Evolutionary conservation across 2,797 vertebrate genomes (phyloP).

Genomic region (Urocyon cinereoargenteus): DNA sequence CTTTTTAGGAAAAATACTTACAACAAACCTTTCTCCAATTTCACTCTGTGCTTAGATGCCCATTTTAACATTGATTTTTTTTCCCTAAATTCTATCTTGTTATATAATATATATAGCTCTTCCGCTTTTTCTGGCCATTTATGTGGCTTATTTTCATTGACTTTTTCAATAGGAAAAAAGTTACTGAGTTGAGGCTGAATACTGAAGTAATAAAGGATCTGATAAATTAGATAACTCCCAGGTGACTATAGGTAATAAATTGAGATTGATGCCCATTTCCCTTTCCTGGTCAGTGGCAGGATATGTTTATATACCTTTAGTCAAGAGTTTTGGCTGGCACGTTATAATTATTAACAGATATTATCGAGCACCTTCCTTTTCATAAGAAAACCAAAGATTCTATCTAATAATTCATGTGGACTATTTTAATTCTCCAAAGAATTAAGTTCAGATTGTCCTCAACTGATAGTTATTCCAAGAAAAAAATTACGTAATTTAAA

Average conservation of each 20-base stretch:
- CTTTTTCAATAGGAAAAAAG: background rate
- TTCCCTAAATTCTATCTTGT: background rate
- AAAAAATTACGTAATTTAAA: conserved; percentile 41
- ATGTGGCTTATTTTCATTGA: background rate
- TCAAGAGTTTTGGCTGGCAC: background rate
- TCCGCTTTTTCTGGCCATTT: background rate
- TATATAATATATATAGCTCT: background rate
- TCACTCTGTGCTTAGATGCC: background rate
- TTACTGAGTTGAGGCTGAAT: background rate
- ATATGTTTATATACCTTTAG: background rate
- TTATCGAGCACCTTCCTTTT: background rate
- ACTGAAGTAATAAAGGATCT: background rate
- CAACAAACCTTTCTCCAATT: conserved; percentile 7
- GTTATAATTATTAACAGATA: background rate
- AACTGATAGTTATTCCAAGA: background rate
- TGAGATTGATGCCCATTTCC: background rate
- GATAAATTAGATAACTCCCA: background rate
- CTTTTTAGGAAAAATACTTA: conserved; percentile 41
- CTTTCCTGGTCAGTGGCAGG: background rate
- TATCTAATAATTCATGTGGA: background rate
- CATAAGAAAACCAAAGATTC: background rate
- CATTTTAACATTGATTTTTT: background rate
- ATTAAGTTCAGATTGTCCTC: background rate
- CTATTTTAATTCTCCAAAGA: background rate
- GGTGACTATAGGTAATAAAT: background rate